Evolutionary conservation across 1,140 invertebrate genomes (phyloP).

Genomic region (Drosophila sturtevanti): DNA sequence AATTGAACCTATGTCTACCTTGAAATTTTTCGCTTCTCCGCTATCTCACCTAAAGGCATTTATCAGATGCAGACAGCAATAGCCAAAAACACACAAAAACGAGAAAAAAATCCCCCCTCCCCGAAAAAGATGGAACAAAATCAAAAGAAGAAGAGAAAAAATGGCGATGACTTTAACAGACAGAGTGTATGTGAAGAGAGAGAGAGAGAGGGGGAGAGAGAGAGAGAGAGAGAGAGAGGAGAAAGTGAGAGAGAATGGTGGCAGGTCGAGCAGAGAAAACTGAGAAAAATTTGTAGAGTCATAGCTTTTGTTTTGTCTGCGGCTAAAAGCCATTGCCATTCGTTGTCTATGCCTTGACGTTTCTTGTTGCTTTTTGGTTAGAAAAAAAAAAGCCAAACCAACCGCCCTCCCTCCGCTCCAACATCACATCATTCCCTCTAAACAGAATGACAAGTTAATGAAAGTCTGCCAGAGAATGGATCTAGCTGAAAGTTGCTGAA

Average conservation of each 20-base stretch:
- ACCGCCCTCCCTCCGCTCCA: neutral
- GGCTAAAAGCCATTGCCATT: constrained; percentile 20
- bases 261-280: neutral
- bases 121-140: constrained; percentile 11
- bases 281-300: constrained; percentile 36
- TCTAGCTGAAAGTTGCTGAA: neutral
- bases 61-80: constrained; percentile 71
- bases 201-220: neutral
- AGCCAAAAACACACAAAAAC: constrained; percentile 6
- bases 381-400: constrained; percentile 24
- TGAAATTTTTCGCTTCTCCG: constrained; percentile 17
- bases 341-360: constrained; percentile 52
- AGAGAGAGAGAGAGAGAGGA: constrained; percentile 1
- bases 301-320: constrained; percentile 58
- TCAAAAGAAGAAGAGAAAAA: constrained; percentile 22
- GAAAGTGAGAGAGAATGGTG: neutral
- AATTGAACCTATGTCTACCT: constrained; percentile 52
- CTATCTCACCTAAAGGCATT: constrained; percentile 57
- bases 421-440: neutral
- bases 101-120: neutral
- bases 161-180: constrained; percentile 38
- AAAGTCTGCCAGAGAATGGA: constrained; percentile 55
- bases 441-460: constrained; percentile 70
- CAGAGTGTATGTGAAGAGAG: constrained; percentile 4
- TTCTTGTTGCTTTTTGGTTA: constrained; percentile 18